Evolutionary conservation across 2,888 invertebrate species (phyloP).

Genomic region (Philaethria dido): DNA sequence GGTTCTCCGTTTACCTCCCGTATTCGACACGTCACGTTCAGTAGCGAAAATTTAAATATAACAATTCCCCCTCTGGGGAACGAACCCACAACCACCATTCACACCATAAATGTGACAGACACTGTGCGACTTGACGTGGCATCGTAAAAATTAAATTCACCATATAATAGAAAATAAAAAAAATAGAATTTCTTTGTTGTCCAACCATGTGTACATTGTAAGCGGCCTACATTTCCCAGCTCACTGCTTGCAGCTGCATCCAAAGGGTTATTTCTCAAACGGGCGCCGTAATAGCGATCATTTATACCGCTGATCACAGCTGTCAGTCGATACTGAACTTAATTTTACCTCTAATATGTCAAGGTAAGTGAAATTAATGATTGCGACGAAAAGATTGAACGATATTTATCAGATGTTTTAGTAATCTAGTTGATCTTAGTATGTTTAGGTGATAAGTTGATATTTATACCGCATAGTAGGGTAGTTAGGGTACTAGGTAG

Average conservation of each 20-base stretch:
- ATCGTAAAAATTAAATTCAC: background rate
- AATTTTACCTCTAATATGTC: slow-evolving; percentile 50
- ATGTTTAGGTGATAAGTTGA: background rate
- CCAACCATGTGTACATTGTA: slow-evolving; percentile 46
- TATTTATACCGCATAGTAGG: too few species aligned
- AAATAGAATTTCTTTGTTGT: slow-evolving; percentile 15
- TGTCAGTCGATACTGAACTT: slow-evolving; percentile 59
- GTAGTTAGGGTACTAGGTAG: too few species aligned
- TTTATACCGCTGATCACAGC: slow-evolving; percentile 67
- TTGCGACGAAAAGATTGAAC: slow-evolving; percentile 11
- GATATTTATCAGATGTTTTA: background rate
- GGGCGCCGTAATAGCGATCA: slow-evolving; percentile 65
- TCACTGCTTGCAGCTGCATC: slow-evolving; percentile 63
- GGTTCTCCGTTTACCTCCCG: too few species aligned
- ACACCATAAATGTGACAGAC: too few species aligned
- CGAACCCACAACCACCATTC: too few species aligned
- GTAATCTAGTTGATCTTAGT: background rate
- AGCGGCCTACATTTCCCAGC: slow-evolving; percentile 54
- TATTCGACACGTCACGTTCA: too few species aligned
- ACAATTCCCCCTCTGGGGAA: too few species aligned
- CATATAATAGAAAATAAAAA: background rate
- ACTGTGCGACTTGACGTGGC: too few species aligned
- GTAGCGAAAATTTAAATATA: too few species aligned
- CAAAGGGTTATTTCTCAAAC: slow-evolving; percentile 74
- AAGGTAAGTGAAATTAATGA: slow-evolving; percentile 20